These are phyloP conservation scores for Dermochelys coriacea DNA, from an alignment of 2,797 vertebrate species.

Conservation along the genomic window DNA sequence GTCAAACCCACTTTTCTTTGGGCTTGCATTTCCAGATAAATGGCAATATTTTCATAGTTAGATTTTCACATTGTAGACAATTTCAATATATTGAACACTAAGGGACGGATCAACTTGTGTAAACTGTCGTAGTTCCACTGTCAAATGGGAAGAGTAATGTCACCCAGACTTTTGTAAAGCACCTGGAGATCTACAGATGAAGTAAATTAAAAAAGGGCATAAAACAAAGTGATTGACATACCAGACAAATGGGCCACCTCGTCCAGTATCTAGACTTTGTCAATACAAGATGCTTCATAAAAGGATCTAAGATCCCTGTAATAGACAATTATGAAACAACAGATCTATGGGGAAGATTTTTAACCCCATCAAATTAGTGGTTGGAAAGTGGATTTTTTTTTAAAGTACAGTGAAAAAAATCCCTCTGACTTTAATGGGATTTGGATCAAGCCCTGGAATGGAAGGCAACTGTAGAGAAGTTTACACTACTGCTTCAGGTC, in stretches of 20 bases:
- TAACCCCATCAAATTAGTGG: rapidly evolving
- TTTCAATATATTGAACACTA: neutral
- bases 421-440: neutral
- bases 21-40: neutral
- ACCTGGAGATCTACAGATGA: neutral
- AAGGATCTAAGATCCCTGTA: neutral
- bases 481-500: neutral
- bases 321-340: neutral
- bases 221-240: neutral
- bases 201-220: constrained; percentile 25
- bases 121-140: neutral
- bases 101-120: neutral
- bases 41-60: neutral
- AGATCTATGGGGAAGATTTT: rapidly evolving
- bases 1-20: neutral
- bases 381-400: neutral
- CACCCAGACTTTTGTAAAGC: neutral
- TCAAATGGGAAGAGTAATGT: neutral
- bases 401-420: neutral
- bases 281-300: neutral
- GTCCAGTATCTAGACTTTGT: constrained; percentile 34
- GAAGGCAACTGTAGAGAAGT: neutral
- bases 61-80: neutral
- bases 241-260: constrained; percentile 13
- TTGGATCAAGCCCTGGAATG: neutral